These are phyloP conservation scores for Tetragnatha versicolor DNA, from an alignment of 1,140 invertebrate genomes.

Conservation along the genomic window DNA sequence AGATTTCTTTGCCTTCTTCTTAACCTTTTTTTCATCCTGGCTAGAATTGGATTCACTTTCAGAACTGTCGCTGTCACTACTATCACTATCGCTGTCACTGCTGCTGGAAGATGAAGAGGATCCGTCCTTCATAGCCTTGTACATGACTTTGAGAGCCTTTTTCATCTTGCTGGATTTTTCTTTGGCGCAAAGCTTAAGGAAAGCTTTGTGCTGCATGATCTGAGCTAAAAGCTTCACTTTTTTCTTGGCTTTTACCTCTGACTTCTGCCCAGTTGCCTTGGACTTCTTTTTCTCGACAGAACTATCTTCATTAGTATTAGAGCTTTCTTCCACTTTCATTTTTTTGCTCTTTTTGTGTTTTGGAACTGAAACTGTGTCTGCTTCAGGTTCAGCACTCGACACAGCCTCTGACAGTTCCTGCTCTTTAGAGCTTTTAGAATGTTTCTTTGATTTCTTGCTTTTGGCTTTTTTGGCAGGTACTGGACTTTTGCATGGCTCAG, in stretches of 20 bases:
- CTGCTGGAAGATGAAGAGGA: background rate
- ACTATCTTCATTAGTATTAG: background rate
- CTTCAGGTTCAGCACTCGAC: background rate
- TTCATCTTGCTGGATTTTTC: slow-evolving; percentile 19
- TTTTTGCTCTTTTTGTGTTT: no score
- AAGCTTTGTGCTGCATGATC: slow-evolving; percentile 24
- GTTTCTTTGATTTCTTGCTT: no score
- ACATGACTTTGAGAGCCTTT: slow-evolving; percentile 26
- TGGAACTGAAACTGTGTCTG: background rate
- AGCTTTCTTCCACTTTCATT: background rate
- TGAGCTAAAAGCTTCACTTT: slow-evolving; percentile 19
- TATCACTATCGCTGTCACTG: slow-evolving; percentile 11
- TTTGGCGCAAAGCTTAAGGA: slow-evolving; percentile 9
- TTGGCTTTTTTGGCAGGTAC: no score
- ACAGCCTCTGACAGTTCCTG: no score
- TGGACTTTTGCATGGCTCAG: no score
- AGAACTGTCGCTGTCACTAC: background rate
- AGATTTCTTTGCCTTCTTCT: background rate
- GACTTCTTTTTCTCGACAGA: background rate
- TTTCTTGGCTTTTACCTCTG: slow-evolving; percentile 4
- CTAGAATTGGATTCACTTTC: slow-evolving; percentile 7
- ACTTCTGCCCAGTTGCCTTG: background rate
- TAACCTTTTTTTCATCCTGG: slow-evolving; percentile 1
- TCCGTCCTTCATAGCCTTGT: slow-evolving; percentile 32
- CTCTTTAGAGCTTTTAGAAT: no score